Percentiles rank a stretch among this genome's conserved stretches.
These are phyloP conservation scores for Diglossa brunneiventris DNA, from an alignment of 2,113 vertebrate species.

Conservation along the genomic window DNA sequence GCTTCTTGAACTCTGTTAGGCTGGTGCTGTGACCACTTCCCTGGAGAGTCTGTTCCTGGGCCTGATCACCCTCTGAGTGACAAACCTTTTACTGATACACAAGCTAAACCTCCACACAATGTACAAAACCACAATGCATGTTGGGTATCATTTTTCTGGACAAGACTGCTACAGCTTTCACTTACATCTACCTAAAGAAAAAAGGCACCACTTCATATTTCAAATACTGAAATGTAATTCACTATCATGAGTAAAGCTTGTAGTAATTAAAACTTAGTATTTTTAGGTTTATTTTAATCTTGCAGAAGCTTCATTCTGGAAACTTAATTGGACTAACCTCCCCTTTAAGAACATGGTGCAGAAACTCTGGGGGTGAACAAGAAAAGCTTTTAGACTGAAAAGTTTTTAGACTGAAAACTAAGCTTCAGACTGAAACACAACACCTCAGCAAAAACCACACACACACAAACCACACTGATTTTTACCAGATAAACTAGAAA, in stretches of 20 bases:
- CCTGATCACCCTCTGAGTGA: not conserved
- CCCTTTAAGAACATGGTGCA: not conserved
- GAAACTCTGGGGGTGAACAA: not conserved
- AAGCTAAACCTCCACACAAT: not conserved
- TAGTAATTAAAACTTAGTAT: not conserved
- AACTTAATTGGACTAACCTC: not conserved
- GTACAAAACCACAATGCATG: not conserved
- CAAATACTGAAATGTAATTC: not conserved
- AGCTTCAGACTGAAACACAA: not conserved
- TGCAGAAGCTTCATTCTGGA: not conserved
- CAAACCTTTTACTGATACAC: not conserved
- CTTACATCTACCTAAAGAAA: not conserved
- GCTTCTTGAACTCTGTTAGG: not conserved
- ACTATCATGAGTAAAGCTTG: not conserved
- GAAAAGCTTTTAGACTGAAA: not conserved
- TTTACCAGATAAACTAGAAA: not conserved
- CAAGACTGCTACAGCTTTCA: not conserved
- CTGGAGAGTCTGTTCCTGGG: not conserved
- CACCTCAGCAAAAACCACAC: not conserved
- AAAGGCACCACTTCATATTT: not conserved
- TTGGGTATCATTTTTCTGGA: not conserved
- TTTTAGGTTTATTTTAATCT: not conserved
- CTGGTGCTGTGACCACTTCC: not conserved
- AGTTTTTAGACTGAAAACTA: not conserved
- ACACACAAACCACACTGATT: not conserved